Conservation (phyloP, 2,113 vertebrate species). For the Canis aureus region DNA sequence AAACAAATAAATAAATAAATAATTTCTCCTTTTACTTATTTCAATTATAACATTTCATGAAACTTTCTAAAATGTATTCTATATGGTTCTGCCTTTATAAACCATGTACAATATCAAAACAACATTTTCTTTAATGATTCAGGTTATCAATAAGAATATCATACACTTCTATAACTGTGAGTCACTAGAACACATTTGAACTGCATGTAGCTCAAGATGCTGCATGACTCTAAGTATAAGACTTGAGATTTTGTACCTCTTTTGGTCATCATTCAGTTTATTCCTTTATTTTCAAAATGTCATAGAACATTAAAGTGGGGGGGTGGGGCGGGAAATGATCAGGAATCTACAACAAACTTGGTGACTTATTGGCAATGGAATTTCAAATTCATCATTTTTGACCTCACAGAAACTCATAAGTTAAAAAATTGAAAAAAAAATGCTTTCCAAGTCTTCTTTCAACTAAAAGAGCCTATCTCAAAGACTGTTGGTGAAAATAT, state of each 20-base stretch:
- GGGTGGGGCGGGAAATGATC: not conserved
- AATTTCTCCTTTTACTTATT: conserved; percentile 2
- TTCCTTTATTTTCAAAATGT: conserved; percentile 8
- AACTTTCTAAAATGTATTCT: conserved; percentile 28
- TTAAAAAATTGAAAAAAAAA: not conserved
- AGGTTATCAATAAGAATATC: not conserved
- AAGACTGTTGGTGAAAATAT: not conserved
- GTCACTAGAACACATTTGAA: not conserved
- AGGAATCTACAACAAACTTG: not conserved
- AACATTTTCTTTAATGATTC: not conserved
- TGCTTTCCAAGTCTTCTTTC: not conserved
- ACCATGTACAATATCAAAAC: not conserved
- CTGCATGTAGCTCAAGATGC: not conserved
- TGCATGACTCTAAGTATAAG: not conserved
- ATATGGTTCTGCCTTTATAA: not conserved
- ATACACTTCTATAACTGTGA: not conserved
- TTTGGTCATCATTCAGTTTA: not conserved
- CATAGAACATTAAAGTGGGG: not conserved
- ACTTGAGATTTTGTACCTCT: not conserved
- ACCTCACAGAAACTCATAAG: not conserved
- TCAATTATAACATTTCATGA: not conserved
- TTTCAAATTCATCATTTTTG: not conserved
- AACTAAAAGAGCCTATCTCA: not conserved
- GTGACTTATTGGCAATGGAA: not conserved
- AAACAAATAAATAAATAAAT: too few species aligned